A percentile compares a stretch with the other conserved stretches of the same genome.
phyloP scores from a whole-genome alignment of 1,140 invertebrate genomes.

The Aphaenogaster rudis region DNA sequence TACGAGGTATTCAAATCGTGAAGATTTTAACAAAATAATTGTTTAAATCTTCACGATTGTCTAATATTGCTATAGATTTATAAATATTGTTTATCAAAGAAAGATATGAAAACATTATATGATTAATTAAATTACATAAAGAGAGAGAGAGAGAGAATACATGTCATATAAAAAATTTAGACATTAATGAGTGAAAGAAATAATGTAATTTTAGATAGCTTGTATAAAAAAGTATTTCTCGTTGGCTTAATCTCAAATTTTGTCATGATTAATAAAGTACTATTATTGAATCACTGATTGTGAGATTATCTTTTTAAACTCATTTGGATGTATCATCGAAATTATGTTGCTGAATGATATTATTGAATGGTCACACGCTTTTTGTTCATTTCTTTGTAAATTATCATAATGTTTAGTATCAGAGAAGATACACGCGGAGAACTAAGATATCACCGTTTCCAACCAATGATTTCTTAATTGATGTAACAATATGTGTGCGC shows the following conservation, averaged over 20 bases:
- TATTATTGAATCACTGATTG: background rate
- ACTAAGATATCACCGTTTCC: background rate
- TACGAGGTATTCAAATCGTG: background rate
- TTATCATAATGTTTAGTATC: background rate
- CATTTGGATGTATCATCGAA: background rate
- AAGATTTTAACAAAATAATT: background rate
- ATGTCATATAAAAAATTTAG: background rate
- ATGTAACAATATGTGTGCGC: background rate
- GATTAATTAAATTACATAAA: background rate
- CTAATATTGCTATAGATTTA: background rate
- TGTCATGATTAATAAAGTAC: background rate
- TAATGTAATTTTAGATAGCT: background rate
- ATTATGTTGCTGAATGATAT: background rate
- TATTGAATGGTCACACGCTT: background rate
- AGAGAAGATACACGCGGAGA: background rate
- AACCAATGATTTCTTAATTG: background rate
- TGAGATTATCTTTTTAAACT: background rate
- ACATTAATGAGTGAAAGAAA: background rate
- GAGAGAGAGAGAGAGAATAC: background rate
- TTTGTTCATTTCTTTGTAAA: background rate
- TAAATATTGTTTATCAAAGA: background rate
- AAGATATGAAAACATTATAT: background rate
- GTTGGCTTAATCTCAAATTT: background rate
- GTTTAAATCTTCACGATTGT: background rate
- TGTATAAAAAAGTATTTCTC: background rate